Evolutionary conservation across 2,888 invertebrate genomes (phyloP).

Genomic region (Drosophila hamatofila): DNA sequence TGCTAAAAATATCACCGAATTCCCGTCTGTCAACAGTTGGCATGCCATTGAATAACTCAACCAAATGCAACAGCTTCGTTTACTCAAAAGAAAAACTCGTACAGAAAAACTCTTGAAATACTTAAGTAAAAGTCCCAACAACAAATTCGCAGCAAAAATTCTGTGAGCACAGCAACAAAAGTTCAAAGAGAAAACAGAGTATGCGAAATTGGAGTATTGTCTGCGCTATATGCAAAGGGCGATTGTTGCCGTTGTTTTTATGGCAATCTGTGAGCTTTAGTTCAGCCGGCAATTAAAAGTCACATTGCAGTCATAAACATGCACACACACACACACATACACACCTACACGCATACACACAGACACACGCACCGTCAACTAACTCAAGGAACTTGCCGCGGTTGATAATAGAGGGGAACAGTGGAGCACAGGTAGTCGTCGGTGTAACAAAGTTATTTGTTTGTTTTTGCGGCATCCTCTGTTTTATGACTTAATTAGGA

Average conservation of each 20-base stretch:
- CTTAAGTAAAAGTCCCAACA: conserved; percentile 6
- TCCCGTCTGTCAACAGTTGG: conserved; percentile 19
- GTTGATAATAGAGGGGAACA: conserved; percentile 52
- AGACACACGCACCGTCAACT: not conserved
- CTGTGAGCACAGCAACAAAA: conserved; percentile 22
- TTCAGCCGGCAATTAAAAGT: conserved; percentile 73
- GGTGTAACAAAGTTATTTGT: conserved; percentile 52
- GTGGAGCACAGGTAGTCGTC: conserved; percentile 5
- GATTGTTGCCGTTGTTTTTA: conserved; percentile 38
- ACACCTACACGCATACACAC: not conserved
- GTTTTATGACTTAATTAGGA: conserved; percentile 77
- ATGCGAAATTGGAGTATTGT: conserved; percentile 49
- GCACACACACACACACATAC: not conserved
- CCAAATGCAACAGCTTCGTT: conserved; percentile 36
- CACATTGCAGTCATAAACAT: conserved; percentile 74
- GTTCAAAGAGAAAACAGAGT: conserved; percentile 38
- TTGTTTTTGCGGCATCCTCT: conserved; percentile 53
- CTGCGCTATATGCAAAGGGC: conserved; percentile 20
- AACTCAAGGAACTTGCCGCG: conserved; percentile 35
- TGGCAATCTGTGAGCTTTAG: conserved; percentile 54
- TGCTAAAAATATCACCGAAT: not conserved
- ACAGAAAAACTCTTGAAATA: no score
- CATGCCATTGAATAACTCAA: conserved; percentile 7
- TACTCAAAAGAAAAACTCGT: conserved; percentile 2
- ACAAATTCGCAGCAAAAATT: conserved; percentile 2